Evolutionary conservation across 2,888 invertebrate genomes (phyloP).

Genomic region (Marasmarcha lunaedactyla): DNA sequence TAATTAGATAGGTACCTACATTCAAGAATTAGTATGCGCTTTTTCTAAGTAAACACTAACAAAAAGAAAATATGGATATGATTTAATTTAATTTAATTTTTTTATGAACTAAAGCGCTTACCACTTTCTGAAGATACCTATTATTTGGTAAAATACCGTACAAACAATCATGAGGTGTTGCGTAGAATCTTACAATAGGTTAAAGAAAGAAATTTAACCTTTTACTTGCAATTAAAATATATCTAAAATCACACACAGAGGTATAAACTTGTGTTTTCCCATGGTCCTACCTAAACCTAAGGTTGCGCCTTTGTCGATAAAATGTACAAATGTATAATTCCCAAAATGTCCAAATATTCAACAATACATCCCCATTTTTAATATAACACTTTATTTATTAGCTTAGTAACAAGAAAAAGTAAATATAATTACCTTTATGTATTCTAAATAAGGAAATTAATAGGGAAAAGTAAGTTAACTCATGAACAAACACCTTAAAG

Average conservation of each 20-base stretch:
- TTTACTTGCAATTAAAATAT: slow-evolving; percentile 43
- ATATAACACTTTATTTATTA: slow-evolving; percentile 34
- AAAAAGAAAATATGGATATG: too few species aligned
- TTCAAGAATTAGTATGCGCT: too few species aligned
- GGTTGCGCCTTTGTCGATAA: slow-evolving; percentile 20
- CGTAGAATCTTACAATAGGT: slow-evolving; percentile 26
- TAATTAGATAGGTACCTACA: too few species aligned
- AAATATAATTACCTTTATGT: slow-evolving; percentile 21
- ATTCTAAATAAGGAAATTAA: background rate
- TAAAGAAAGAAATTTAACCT: slow-evolving; percentile 54
- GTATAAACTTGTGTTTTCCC: slow-evolving; percentile 12
- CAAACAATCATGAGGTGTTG: slow-evolving; percentile 44
- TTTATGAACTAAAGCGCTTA: too few species aligned
- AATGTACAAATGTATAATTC: slow-evolving; percentile 27
- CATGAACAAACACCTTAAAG: slow-evolving; percentile 33
- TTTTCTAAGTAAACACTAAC: too few species aligned
- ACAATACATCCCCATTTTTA: slow-evolving; percentile 46
- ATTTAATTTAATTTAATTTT: too few species aligned
- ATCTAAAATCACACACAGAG: slow-evolving; percentile 24
- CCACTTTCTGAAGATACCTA: too few species aligned
- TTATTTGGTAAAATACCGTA: background rate
- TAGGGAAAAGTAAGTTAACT: background rate
- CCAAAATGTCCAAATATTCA: slow-evolving; percentile 33
- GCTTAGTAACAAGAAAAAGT: slow-evolving; percentile 39
- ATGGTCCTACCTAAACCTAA: slow-evolving; percentile 46